Conservation (phyloP, 1,140 invertebrate species). For the Gonatopus flavifemur region DNA sequence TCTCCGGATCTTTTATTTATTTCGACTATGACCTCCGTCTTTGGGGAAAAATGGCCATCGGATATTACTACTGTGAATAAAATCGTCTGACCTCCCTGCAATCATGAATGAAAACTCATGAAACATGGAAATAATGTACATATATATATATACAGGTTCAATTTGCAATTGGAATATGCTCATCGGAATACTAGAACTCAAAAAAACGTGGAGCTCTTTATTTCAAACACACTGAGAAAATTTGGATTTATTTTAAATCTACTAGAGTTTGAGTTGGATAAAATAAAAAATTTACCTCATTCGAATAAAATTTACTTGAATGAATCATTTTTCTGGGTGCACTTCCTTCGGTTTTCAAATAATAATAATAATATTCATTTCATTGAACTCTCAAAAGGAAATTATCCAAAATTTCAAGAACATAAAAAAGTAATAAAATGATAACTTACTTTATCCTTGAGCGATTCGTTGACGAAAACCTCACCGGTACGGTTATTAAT, state of each 20-base stretch:
- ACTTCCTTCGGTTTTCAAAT: slow-evolving; percentile 5
- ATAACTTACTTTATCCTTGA: slow-evolving; percentile 66
- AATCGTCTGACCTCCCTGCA: slow-evolving; percentile 69
- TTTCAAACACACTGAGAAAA: too few species aligned
- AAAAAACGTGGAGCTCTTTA: too few species aligned
- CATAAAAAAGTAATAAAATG: slow-evolving; percentile 4
- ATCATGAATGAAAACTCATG: too few species aligned
- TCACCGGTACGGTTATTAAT: slow-evolving; percentile 71
- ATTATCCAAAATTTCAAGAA: not conserved
- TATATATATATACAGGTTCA: too few species aligned
- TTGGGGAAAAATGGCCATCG: slow-evolving; percentile 67
- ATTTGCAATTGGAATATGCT: too few species aligned
- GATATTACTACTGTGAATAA: slow-evolving; percentile 71
- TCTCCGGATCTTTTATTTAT: slow-evolving; percentile 55
- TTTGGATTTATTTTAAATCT: too few species aligned
- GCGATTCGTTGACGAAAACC: slow-evolving; percentile 70
- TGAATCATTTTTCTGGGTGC: not conserved
- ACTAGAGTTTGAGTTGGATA: too few species aligned
- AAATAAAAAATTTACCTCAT: too few species aligned
- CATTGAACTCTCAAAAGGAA: too few species aligned
- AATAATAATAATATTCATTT: slow-evolving; percentile 14
- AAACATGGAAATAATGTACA: too few species aligned
- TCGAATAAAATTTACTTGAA: too few species aligned
- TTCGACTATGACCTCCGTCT: slow-evolving; percentile 72
- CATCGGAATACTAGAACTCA: too few species aligned